phyloP scores from a whole-genome alignment of 2,797 vertebrate genomes.

The Gymnopithys bicolor region DNA sequence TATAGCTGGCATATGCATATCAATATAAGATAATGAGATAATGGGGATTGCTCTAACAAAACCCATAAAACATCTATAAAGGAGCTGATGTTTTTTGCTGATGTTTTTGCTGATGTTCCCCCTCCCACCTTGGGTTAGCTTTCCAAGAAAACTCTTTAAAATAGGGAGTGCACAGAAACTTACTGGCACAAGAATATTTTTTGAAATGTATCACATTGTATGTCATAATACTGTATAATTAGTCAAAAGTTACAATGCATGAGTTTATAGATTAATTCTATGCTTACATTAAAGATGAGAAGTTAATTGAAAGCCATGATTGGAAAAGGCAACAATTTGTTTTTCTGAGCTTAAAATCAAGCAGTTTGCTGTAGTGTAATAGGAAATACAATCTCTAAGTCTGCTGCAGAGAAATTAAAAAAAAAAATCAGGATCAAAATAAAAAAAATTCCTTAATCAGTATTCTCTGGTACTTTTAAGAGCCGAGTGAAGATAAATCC shows the following conservation, averaged over 20 bases:
- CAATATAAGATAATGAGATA: conserved; percentile 25
- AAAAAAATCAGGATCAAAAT: too few species aligned
- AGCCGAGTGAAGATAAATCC: background rate
- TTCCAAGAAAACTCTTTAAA: background rate
- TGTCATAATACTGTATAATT: background rate
- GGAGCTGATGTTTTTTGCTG: too few species aligned
- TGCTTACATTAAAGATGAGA: background rate
- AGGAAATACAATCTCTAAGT: background rate
- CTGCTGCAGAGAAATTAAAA: background rate
- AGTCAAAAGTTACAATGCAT: background rate
- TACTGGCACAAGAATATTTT: background rate
- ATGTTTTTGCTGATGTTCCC: background rate
- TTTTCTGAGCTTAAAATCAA: background rate
- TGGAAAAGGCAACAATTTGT: background rate
- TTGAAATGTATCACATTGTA: background rate
- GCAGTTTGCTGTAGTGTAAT: background rate
- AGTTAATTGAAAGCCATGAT: background rate
- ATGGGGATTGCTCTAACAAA: background rate
- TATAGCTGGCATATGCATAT: background rate
- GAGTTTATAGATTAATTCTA: background rate
- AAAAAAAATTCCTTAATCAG: too few species aligned
- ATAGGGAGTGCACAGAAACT: background rate
- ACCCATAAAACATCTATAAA: background rate
- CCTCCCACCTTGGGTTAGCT: background rate
- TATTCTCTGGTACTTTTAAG: background rate